Conservation (phyloP, 2,113 vertebrate species). For the Bagarius yarrelli region DNA sequence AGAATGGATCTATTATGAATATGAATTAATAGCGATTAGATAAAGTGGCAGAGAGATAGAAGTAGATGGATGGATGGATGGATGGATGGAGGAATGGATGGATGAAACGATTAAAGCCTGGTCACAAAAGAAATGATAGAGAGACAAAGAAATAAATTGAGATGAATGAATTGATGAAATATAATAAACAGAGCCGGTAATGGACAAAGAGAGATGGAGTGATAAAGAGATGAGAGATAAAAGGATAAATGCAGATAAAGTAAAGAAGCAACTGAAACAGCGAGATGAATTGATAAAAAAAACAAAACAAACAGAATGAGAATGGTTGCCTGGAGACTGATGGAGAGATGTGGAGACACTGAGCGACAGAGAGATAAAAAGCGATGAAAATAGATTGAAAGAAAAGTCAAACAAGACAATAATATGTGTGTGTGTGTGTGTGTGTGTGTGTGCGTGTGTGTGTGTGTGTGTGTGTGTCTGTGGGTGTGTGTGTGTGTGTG, state of each 20-base stretch:
- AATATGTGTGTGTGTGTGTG: no score
- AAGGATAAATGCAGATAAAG: not conserved
- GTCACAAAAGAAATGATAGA: not conserved
- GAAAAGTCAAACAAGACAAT: not conserved
- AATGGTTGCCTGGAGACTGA: not conserved
- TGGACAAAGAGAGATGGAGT: not conserved
- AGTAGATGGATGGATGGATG: not conserved
- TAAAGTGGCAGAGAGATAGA: not conserved
- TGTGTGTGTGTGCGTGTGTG: no score
- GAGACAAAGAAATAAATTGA: not conserved
- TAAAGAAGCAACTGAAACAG: not conserved
- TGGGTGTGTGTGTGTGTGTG: constrained; percentile 2
- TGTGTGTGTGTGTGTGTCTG: not conserved
- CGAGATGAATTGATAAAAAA: not conserved
- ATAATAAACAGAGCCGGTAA: not conserved
- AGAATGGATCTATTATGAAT: no score
- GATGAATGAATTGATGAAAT: no score
- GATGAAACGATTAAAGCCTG: not conserved
- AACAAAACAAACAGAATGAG: not conserved
- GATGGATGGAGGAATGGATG: not conserved
- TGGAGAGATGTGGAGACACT: not conserved
- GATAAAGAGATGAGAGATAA: not conserved
- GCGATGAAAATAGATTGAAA: not conserved
- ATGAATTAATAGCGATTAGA: no score
- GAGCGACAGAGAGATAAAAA: not conserved